A percentile compares a stretch with the other conserved stretches of the same genome.
phyloP scores from a whole-genome alignment of 2,797 vertebrate species.

The Nyctalus aviator region DNA sequence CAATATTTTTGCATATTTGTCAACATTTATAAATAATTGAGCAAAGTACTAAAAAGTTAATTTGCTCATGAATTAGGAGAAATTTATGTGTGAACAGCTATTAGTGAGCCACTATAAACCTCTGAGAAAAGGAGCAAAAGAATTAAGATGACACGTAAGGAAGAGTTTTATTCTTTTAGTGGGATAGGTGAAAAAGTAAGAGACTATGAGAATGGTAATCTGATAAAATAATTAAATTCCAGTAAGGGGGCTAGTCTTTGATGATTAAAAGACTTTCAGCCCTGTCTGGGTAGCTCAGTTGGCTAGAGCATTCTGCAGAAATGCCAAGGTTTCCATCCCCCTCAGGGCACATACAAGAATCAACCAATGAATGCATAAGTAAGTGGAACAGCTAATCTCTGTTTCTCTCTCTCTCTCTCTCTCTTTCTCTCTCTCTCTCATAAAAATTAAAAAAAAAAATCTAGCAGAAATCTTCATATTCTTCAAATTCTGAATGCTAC shows the following conservation, averaged over 20 bases:
- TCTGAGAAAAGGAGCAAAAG: background rate
- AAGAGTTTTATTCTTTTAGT: conserved; percentile 8
- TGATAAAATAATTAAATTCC: background rate
- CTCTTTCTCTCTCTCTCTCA: too few relatives aligned
- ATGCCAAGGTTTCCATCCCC: too few relatives aligned
- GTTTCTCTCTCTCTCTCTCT: too few relatives aligned
- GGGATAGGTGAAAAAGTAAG: background rate
- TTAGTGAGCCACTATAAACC: background rate
- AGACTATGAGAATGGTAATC: background rate
- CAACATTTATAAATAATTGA: conserved; percentile 19
- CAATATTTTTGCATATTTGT: conserved; percentile 25
- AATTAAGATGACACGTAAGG: conserved; percentile 21
- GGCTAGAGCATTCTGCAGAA: too few relatives aligned
- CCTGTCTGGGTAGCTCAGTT: too few relatives aligned
- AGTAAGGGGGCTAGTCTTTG: background rate
- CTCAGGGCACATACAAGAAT: too few relatives aligned
- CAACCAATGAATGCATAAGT: too few relatives aligned
- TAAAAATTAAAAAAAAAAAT: background rate
- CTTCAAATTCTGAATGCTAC: background rate
- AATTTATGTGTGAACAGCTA: background rate
- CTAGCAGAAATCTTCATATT: background rate
- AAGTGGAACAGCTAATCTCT: too few relatives aligned
- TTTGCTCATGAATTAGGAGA: background rate
- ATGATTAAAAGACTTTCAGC: background rate
- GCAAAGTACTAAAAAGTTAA: background rate